A percentile compares a stretch with the other conserved stretches of the same genome.
These are phyloP conservation scores for Cryptotis parvus DNA, from an alignment of 2,113 vertebrate species.

Conservation along the genomic window DNA sequence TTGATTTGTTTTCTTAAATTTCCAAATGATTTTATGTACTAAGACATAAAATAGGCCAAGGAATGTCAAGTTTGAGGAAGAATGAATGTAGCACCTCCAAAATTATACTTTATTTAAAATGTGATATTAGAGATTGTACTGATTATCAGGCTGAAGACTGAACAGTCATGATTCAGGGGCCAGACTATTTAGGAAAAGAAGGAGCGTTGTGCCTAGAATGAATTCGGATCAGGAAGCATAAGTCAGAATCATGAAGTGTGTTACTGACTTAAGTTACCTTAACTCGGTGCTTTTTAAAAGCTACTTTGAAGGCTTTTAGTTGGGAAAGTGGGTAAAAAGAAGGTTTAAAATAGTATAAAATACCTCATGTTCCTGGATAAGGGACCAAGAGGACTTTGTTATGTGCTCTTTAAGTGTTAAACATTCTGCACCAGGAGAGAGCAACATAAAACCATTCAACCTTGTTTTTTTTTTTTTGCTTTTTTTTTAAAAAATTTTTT, in stretches of 20 bases:
- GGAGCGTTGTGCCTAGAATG: background rate
- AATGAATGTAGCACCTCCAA: no score
- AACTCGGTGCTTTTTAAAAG: fast-evolving
- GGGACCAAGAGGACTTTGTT: slow-evolving; percentile 1
- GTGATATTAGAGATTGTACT: background rate
- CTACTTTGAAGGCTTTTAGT: background rate
- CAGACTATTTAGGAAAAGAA: background rate
- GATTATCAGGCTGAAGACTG: background rate
- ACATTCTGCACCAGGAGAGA: background rate
- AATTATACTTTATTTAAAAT: no score
- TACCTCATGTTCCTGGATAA: background rate
- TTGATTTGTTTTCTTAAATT: no score
- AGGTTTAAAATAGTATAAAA: background rate
- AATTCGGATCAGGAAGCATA: background rate
- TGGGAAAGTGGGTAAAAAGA: background rate
- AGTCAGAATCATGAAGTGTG: background rate
- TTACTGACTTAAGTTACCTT: background rate
- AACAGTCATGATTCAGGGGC: background rate
- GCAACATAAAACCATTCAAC: background rate
- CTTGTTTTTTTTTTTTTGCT: background rate
- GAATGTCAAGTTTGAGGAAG: background rate
- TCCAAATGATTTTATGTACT: no score
- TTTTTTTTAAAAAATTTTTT: no score
- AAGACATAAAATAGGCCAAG: no score
- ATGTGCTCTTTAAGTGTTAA: background rate